These are phyloP conservation scores for Oryzias curvinotus DNA, from an alignment of 2,113 vertebrate genomes.

Conservation along the genomic window DNA sequence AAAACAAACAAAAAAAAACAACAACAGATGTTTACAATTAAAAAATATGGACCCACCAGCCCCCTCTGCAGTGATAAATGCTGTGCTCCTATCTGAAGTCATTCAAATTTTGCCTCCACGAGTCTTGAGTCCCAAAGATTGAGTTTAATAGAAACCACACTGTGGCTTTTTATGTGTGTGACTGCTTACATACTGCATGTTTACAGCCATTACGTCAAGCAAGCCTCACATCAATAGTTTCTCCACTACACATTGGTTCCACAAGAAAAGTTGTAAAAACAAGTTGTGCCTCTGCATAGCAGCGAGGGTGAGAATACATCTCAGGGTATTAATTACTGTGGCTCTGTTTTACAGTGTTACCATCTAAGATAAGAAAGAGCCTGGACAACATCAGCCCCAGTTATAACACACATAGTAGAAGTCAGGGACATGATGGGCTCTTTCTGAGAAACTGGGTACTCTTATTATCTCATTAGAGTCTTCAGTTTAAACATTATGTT, in stretches of 20 bases:
- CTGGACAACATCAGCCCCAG: background rate
- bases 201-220: background rate
- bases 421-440: background rate
- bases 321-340: too few relatives aligned
- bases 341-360: too few relatives aligned
- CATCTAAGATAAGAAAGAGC: background rate
- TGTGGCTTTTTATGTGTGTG: slow-evolving; percentile 7
- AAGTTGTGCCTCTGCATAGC: too few relatives aligned
- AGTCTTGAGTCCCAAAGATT: slow-evolving; percentile 1
- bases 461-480: background rate
- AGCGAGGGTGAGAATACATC: too few relatives aligned
- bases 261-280: too few relatives aligned
- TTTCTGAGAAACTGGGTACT: background rate
- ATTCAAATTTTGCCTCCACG: slow-evolving; percentile 4
- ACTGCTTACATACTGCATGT: slow-evolving; percentile 2
- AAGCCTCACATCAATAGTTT: background rate
- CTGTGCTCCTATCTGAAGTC: slow-evolving; percentile 4
- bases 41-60: slow-evolving; percentile 1
- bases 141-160: slow-evolving; percentile 15
- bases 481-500: background rate
- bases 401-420: background rate
- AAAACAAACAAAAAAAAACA: slow-evolving; percentile 1
- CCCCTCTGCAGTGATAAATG: slow-evolving; percentile 6
- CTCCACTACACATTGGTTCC: too few relatives aligned
- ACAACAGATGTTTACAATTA: slow-evolving; percentile 37